A percentile compares a stretch with the other conserved stretches of the same genome.
Conservation (phyloP, 2,797 vertebrate genomes). For the Sus cebifrons region DNA sequence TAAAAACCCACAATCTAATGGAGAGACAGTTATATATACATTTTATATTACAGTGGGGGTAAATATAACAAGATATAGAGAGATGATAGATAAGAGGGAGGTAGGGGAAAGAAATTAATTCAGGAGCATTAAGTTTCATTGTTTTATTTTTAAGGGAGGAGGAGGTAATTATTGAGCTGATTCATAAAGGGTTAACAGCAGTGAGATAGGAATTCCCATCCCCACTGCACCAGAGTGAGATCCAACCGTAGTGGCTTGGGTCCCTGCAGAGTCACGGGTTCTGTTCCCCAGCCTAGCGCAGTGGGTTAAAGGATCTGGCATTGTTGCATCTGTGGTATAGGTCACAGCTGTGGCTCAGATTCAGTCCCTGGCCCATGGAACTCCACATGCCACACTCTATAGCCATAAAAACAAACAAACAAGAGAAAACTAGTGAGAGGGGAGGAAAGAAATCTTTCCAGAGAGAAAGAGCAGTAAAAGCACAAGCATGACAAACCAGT, state of each 20-base stretch:
- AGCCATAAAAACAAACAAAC: no score
- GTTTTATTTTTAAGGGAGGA: constrained; percentile 35
- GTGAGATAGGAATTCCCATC: neutral
- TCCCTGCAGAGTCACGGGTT: no score
- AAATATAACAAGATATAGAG: neutral
- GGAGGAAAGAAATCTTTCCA: neutral
- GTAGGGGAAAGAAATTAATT: neutral
- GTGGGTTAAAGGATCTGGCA: no score
- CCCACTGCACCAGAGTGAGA: no score
- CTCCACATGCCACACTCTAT: no score
- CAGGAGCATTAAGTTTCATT: neutral
- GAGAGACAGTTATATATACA: neutral
- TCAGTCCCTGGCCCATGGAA: no score
- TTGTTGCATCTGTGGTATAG: no score
- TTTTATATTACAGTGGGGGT: neutral
- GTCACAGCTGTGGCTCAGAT: no score
- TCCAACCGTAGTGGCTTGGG: no score
- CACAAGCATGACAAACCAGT: neutral
- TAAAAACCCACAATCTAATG: neutral
- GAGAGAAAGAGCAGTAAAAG: neutral
- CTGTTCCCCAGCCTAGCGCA: no score
- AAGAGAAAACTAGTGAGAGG: neutral
- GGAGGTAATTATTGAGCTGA: neutral
- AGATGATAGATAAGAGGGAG: neutral
- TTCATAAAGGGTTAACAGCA: neutral